Conservation (phyloP, 2,888 invertebrate genomes). For the Cephus spinipes region DNA sequence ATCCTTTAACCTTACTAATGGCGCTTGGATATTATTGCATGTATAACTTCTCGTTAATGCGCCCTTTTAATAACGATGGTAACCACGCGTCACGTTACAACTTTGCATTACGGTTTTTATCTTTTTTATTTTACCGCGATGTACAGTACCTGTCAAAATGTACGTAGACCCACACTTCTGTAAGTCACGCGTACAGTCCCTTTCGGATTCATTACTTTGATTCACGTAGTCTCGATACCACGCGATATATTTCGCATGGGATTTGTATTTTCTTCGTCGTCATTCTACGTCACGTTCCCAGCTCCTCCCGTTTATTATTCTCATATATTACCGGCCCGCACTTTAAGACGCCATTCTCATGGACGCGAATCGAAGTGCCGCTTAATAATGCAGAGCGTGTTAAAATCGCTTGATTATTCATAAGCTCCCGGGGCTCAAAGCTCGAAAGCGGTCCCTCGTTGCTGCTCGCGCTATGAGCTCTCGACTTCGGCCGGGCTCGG, state of each 20-base stretch:
- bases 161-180: not conserved
- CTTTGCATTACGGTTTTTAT: not conserved
- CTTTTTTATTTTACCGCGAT: not conserved
- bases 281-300: not conserved
- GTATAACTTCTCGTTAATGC: not conserved
- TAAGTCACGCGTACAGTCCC: not conserved
- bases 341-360: not conserved
- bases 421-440: constrained; percentile 22
- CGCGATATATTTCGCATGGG: not conserved
- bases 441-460: constrained; percentile 21
- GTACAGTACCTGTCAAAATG: not conserved
- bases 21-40: not conserved
- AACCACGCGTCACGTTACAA: not conserved
- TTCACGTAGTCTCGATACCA: not conserved
- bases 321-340: not conserved
- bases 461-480: constrained; percentile 31
- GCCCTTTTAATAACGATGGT: not conserved
- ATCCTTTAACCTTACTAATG: not conserved
- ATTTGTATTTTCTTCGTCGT: not conserved
- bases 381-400: constrained; percentile 9
- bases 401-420: constrained; percentile 14
- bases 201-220: not conserved
- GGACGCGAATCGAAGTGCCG: not conserved
- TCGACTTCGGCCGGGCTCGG: not conserved
- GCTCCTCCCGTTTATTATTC: not conserved